phyloP scores from a whole-genome alignment of 2,797 vertebrate genomes.

The Buceros bicornis region DNA sequence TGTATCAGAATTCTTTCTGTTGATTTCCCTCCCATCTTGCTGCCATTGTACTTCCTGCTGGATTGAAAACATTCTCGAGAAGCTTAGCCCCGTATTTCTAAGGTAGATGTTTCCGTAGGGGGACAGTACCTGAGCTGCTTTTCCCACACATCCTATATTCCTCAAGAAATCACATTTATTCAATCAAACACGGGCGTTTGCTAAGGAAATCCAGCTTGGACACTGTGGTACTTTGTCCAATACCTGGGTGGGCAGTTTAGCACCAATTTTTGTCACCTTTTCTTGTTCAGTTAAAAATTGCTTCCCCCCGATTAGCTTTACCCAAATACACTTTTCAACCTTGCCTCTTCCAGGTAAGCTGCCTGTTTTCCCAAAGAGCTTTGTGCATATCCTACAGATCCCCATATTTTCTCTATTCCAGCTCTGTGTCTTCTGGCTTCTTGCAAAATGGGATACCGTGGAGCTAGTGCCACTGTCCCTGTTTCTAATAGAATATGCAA shows the following conservation, averaged over 20 bases:
- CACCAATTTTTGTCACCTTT: background rate
- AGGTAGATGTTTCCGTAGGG: background rate
- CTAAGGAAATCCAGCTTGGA: background rate
- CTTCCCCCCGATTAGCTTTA: background rate
- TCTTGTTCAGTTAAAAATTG: background rate
- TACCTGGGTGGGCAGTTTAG: background rate
- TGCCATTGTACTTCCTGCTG: background rate
- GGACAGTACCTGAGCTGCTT: background rate
- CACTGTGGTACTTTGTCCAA: background rate
- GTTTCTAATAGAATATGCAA: conserved; percentile 13
- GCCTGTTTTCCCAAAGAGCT: background rate
- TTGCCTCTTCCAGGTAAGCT: background rate
- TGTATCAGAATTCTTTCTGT: background rate
- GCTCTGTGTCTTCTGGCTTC: background rate
- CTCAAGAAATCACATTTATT: background rate
- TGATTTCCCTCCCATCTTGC: background rate
- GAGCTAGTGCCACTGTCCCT: background rate
- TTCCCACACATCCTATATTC: background rate
- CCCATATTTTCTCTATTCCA: background rate
- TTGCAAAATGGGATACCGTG: background rate
- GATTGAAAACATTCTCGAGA: background rate
- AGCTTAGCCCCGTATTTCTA: accelerated
- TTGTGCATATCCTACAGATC: background rate
- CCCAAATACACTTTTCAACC: background rate
- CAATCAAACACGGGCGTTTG: background rate